Conservation (phyloP, 2,797 vertebrate genomes). For the Spinibarbus caldwelli region DNA sequence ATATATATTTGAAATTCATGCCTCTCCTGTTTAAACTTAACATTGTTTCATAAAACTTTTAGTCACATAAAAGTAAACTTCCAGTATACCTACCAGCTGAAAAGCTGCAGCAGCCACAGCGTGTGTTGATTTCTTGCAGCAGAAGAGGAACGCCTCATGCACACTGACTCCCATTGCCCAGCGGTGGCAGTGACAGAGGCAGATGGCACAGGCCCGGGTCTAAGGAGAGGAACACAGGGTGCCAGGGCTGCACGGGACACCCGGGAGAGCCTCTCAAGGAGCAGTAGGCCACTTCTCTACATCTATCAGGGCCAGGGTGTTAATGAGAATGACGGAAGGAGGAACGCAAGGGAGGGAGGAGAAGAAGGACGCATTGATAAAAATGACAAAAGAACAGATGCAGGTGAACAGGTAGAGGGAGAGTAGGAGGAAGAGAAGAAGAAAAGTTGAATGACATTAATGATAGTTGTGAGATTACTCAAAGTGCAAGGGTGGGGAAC, state of each 20-base stretch:
- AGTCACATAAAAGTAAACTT: conserved; percentile 20
- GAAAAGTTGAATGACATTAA: conserved; percentile 22
- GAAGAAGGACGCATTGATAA: conserved; percentile 19
- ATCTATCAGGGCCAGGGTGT: conserved; percentile 68
- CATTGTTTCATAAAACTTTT: neutral
- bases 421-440: conserved; percentile 29
- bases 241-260: conserved; percentile 47
- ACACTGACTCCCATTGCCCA: conserved; percentile 33
- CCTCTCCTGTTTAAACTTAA: neutral
- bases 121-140: conserved; percentile 1
- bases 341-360: conserved; percentile 26
- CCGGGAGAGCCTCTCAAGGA: conserved; percentile 56
- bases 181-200: conserved; percentile 48
- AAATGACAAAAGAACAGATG: conserved; percentile 37
- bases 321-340: conserved; percentile 70
- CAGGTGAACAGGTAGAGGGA: conserved; percentile 31
- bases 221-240: conserved; percentile 39
- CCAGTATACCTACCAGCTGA: neutral
- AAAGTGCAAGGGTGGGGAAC: conserved; percentile 6
- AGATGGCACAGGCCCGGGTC: conserved; percentile 67
- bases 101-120: conserved; percentile 8
- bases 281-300: conserved; percentile 60
- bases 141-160: neutral
- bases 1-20: neutral
- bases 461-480: conserved; percentile 10